Base-by-base conservation (phyloP, 2,113 vertebrate genomes). In the Periophthalmus modestus region DNA sequence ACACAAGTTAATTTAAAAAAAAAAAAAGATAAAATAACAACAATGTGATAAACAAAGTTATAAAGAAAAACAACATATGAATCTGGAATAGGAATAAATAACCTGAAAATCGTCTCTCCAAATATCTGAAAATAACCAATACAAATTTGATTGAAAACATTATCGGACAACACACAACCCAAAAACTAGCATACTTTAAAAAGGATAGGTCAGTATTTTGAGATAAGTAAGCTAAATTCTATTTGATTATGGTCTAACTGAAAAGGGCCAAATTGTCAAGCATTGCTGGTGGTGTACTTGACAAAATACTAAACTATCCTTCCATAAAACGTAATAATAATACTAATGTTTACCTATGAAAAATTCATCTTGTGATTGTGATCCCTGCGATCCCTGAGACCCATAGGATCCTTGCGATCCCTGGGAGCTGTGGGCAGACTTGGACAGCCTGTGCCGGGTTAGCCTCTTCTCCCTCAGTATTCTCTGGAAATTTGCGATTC, bases 401-500 rank as follows among this genome's bases (percentile, higher is more conserved):
- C 94, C 94, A 50, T 94, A 94, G 13, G 96, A 95, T 71, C 95
- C 94, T 15, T 85, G 71, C 4, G 90, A 92, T 0, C 89, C 87
- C 66, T 93, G 94, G 59, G 96, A 95, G 43, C 93, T 94, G 0
- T 91, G 95, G 83, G 94, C 87, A 73, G 95, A 95, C 79, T 91
- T 95, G 77, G 96, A 93, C 82, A 96, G 91, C 78, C 92, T 95
- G 70, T 95, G 94, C 72, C 92, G 94, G 75, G 92, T 95, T 87
- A 95, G 94, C 76, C 92, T 95, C 89, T 95, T 97, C 89, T 98
- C 96, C 86, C 86, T 95, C 75, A 99, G 92, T 73, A 97, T 95
- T 23, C 93, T 95, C 84, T 96, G 95, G 89, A 99, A 97, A 87
- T 97, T 98, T 81, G 92, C 96, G 84, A 97, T 96, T 84, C 96